Evolutionary conservation across 2,797 vertebrate species (phyloP).

Genomic region (Sebastes oblongus): DNA sequence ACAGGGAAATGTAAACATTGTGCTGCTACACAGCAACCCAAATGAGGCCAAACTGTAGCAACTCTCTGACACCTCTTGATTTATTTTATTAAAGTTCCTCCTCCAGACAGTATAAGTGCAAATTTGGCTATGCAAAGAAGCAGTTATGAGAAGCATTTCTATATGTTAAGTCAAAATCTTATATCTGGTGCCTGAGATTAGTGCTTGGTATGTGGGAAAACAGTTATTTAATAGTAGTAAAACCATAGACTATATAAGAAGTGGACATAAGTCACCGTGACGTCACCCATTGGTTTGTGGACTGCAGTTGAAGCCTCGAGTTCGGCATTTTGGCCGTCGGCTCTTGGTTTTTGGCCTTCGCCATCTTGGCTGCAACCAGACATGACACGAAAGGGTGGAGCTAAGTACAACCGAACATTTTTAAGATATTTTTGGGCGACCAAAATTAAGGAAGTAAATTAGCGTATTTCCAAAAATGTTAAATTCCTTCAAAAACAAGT

Average conservation of each 20-base stretch:
- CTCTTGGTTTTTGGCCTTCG: no score
- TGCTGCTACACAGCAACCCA: neutral
- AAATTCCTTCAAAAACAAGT: no score
- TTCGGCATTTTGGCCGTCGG: no score
- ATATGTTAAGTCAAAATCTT: neutral
- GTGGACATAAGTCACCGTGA: no score
- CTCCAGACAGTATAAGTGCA: neutral
- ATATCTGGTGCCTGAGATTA: neutral
- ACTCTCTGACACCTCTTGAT: neutral
- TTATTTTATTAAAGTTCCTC: slow-evolving; percentile 2
- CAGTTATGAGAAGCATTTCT: neutral
- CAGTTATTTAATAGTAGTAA: neutral
- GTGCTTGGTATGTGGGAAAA: neutral
- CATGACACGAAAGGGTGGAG: no score
- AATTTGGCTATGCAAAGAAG: neutral
- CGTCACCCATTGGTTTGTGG: no score
- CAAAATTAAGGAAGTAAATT: no score
- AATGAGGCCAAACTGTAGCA: neutral
- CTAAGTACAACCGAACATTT: no score
- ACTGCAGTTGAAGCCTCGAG: no score
- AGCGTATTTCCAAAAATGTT: no score
- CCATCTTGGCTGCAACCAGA: no score
- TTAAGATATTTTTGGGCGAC: no score
- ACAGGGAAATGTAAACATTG: slow-evolving; percentile 3
- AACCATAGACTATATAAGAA: neutral